These are phyloP conservation scores for Actenoides hombroni DNA, from an alignment of 2,113 vertebrate genomes.

Conservation along the genomic window DNA sequence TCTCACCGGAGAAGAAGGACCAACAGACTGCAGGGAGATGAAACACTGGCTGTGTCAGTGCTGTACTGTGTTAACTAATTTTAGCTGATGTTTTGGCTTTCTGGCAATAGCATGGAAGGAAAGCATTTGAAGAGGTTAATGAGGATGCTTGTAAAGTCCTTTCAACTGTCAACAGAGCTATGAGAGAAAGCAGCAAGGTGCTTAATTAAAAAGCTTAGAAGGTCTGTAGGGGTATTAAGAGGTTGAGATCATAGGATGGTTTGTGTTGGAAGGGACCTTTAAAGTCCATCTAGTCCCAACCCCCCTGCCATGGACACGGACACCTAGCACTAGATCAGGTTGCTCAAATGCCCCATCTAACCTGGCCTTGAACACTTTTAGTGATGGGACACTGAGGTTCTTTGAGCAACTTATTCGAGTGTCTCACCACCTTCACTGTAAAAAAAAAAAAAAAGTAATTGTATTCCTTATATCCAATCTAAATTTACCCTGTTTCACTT, in stretches of 20 bases:
- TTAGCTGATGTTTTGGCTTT: background rate
- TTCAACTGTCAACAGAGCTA: background rate
- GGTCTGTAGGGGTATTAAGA: background rate
- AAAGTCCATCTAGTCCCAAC: background rate
- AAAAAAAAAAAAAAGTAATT: background rate
- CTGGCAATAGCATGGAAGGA: background rate
- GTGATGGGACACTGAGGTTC: background rate
- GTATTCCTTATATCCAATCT: background rate
- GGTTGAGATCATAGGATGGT: background rate
- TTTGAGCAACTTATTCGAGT: background rate
- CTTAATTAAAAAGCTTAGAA: background rate
- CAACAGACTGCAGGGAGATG: background rate
- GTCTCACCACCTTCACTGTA: background rate
- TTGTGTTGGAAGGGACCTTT: background rate
- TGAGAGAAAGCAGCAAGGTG: background rate
- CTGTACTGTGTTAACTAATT: rapidly evolving
- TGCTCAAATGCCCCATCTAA: background rate
- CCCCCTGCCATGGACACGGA: background rate
- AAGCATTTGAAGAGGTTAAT: background rate
- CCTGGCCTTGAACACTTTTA: background rate
- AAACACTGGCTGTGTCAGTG: background rate
- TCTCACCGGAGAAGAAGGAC: background rate
- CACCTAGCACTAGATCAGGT: background rate
- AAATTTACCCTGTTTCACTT: background rate
- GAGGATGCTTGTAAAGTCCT: background rate